Evolutionary conservation across 2,113 vertebrate species (phyloP), one percentile per base, ranked within the genome.

Genomic region (Hiodon tergisus): DNA sequence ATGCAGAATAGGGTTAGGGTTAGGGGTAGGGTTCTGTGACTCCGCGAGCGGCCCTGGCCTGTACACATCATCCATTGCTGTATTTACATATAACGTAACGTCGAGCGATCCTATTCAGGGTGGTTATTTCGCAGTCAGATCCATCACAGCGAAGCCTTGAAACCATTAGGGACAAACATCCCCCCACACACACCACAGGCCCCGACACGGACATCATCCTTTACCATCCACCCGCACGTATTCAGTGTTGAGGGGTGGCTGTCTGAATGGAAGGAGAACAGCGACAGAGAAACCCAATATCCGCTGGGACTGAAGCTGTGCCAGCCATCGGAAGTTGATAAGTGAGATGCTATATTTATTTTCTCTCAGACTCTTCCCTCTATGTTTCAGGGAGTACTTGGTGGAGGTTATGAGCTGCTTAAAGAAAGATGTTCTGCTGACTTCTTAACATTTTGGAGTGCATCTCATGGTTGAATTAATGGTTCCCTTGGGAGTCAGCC

Each of bases 161-260:
- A 91, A 90, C 89, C 90, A 92, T 92, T 91, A 91, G 93, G 31
- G 31, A 31, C 31, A 31, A 31, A 31, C 31, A 31, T 2, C 31
- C 31, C 31, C 31, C 31, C 31, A 0, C 31, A 0, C 31, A 31
- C 31, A 31, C 31, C 31, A 31, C 31, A 31, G 31, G 31, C 31
- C 31, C 31, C 31, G 31, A 31, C 31, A 31, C 31, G 31, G 31
- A 31, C 16, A 1, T 90, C 86, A 89, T 84, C 83, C 91, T 89
- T 90, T 93, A 89, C 91, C 91, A 92, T 92, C 91, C 89, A 91
- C 90, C 92, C 92, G 89, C 93, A 93, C 31, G 31, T 31, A 31
- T 31, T 93, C 93, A 93, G 93, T 93, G 16, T 94, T 93, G 31
- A 94, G 92, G 92, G 91, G 90, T 90, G 90, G 90, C 92, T 91